phyloP scores from a whole-genome alignment of 2,113 vertebrate genomes.

The Condylura cristata region DNA sequence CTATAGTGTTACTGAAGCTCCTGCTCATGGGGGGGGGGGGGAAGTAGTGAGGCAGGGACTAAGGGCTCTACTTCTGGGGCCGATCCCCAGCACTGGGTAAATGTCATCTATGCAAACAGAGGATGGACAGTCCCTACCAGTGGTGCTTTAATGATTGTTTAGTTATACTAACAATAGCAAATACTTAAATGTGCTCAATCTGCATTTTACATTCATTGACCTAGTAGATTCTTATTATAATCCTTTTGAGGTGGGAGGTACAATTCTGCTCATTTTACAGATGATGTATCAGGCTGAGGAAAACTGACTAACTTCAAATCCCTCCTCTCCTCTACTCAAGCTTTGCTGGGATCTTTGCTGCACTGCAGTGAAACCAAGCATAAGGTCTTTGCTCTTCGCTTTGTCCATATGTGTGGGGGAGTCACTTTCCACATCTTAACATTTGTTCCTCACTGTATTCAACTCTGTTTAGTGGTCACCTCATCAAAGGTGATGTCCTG shows the following conservation, averaged over 20 bases:
- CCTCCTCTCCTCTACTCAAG: not conserved
- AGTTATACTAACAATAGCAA: not conserved
- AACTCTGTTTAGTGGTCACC: not conserved
- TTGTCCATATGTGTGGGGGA: not conserved
- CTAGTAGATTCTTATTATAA: not conserved
- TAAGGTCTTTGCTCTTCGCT: too few relatives aligned
- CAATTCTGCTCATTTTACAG: not conserved
- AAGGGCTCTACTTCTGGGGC: not conserved
- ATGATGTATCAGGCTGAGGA: not conserved
- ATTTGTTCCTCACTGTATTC: not conserved
- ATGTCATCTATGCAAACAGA: not conserved
- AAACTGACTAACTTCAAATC: not conserved
- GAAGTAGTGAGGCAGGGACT: not conserved
- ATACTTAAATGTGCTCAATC: not conserved
- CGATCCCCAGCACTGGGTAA: not conserved
- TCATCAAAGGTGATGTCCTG: not conserved
- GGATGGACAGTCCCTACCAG: not conserved
- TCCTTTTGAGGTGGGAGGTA: not conserved
- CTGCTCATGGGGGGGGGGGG: not conserved
- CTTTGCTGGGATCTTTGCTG: not conserved
- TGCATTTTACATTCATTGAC: not conserved
- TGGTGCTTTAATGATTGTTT: not conserved
- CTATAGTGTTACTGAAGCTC: not conserved
- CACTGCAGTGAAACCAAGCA: not conserved
- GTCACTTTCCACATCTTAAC: not conserved